Evolutionary conservation across 2,888 invertebrate genomes (phyloP).

Genomic region (Ptycholaimellus sp.): DNA sequence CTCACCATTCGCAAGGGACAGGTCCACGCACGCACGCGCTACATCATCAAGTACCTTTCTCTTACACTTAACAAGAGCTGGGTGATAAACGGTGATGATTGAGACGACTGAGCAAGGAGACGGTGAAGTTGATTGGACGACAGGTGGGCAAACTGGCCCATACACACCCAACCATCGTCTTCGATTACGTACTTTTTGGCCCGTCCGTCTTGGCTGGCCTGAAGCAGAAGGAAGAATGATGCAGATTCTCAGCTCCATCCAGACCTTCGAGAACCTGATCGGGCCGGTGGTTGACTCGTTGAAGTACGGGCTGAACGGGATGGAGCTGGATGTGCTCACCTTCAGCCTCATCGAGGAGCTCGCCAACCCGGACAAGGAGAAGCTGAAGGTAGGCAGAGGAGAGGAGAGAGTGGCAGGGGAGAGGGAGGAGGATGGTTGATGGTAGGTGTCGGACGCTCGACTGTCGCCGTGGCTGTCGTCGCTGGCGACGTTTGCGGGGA

Average conservation of each 20-base stretch:
- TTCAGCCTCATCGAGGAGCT: slow-evolving; percentile 78
- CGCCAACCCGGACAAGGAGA: slow-evolving; percentile 42
- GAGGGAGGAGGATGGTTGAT: too few species aligned
- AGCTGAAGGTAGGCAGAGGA: slow-evolving; percentile 42
- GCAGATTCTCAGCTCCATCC: slow-evolving; percentile 35
- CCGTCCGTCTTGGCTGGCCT: neutral
- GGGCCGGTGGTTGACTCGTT: slow-evolving; percentile 83
- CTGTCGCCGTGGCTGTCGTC: slow-evolving; percentile 30
- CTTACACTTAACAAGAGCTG: too few species aligned
- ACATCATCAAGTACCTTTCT: slow-evolving; percentile 63
- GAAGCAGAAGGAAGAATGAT: slow-evolving; percentile 5
- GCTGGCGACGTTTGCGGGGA: slow-evolving; percentile 76
- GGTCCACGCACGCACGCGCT: slow-evolving; percentile 67
- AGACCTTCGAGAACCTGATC: slow-evolving; percentile 76
- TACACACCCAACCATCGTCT: slow-evolving; percentile 74
- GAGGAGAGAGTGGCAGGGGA: too few species aligned
- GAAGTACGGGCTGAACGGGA: neutral
- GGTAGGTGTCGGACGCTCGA: neutral
- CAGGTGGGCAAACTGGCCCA: slow-evolving; percentile 88
- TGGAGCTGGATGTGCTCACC: too few species aligned
- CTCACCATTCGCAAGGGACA: slow-evolving; percentile 59
- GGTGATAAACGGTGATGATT: too few species aligned
- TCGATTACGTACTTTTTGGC: slow-evolving; percentile 87
- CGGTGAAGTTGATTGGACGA: slow-evolving; percentile 81
- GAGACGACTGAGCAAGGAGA: slow-evolving; percentile 62